Conservation (phyloP, 35 echinoderm and acorn worm genomes). For the Patiria miniata region DNA sequence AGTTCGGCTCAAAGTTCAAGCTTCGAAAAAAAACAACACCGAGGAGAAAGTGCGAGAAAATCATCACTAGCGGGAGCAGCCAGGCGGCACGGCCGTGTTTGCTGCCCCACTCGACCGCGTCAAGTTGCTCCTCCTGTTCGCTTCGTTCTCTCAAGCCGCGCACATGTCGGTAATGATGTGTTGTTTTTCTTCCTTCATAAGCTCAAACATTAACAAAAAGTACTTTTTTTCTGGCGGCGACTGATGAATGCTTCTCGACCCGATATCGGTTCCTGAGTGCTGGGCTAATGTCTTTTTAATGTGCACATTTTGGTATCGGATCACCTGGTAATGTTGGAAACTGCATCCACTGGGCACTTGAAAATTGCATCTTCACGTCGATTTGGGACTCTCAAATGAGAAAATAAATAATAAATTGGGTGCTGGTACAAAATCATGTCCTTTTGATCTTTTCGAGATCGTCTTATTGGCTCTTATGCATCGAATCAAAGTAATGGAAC, state of each 20-base stretch:
- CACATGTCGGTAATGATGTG: not conserved
- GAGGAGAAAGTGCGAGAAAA: not conserved
- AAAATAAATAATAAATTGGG: too few relatives aligned
- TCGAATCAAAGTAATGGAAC: too few relatives aligned
- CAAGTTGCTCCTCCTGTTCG: not conserved
- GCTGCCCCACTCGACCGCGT: not conserved
- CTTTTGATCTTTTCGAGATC: too few relatives aligned
- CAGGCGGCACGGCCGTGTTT: not conserved
- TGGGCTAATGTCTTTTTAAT: constrained; percentile 1
- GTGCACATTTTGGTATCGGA: not conserved
- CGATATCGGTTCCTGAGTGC: not conserved
- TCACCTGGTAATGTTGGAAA: too few relatives aligned
- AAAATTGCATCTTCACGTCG: too few relatives aligned
- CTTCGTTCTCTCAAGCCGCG: not conserved
- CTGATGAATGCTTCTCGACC: not conserved
- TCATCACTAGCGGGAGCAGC: not conserved
- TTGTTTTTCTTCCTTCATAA: not conserved
- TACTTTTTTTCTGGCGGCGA: not conserved
- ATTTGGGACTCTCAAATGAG: too few relatives aligned
- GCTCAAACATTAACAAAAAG: not conserved
- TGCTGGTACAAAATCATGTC: too few relatives aligned
- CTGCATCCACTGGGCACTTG: too few relatives aligned
- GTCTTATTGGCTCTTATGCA: too few relatives aligned
- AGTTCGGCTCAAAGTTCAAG: constrained; percentile 18
- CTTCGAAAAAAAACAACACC: not conserved